A percentile compares a stretch with the other conserved stretches of the same genome.
These are phyloP conservation scores for Physocephala rufipes DNA, from an alignment of 2,888 invertebrate species.

Conservation along the genomic window DNA sequence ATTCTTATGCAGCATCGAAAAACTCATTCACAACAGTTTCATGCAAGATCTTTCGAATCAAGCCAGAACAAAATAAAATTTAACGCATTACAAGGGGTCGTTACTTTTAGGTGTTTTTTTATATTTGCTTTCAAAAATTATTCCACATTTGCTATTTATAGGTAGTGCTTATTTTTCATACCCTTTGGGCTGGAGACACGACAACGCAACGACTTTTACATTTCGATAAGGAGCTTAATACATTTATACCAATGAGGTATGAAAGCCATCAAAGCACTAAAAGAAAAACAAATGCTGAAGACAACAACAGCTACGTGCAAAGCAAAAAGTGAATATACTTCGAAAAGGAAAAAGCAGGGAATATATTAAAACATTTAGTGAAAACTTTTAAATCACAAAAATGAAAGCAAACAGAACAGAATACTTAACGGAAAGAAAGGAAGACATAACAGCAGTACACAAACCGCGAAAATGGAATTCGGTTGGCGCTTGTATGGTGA, in stretches of 20 bases:
- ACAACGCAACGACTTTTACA: constrained; percentile 11
- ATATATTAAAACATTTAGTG: neutral
- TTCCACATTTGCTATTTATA: no score
- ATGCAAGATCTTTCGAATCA: no score
- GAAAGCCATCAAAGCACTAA: no score
- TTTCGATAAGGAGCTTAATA: constrained; percentile 30
- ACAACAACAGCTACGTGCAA: neutral
- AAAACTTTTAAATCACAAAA: neutral
- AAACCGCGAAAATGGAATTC: neutral
- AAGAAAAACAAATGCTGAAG: neutral
- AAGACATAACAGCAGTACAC: neutral
- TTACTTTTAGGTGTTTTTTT: no score
- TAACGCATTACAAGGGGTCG: neutral
- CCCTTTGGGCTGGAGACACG: neutral
- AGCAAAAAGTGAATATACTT: neutral
- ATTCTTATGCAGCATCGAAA: neutral
- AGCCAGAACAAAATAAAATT: neutral
- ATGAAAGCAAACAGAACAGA: neutral
- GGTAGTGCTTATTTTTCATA: neutral
- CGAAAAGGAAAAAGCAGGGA: neutral
- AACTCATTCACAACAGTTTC: neutral
- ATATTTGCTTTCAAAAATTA: no score
- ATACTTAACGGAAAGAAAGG: neutral
- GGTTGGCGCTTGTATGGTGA: neutral
- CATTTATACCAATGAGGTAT: constrained; percentile 30